Evolutionary conservation across 2,113 vertebrate genomes (phyloP).

Genomic region (Rallus limicola): DNA sequence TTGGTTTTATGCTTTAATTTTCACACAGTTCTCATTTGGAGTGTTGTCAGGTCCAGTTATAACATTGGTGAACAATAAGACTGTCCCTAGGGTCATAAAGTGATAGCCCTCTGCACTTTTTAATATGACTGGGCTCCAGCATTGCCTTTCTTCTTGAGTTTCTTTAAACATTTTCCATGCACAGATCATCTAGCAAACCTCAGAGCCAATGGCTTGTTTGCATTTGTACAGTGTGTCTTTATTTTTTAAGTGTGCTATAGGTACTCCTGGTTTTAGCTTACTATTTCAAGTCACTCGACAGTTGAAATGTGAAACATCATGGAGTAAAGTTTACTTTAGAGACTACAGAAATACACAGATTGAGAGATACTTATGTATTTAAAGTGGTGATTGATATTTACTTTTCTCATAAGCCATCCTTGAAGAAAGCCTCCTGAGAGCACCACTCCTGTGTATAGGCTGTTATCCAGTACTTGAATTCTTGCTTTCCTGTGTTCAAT

Average conservation of each 20-base stretch:
- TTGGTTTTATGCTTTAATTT: neutral
- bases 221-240: neutral
- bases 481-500: neutral
- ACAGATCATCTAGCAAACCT: neutral
- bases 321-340: neutral
- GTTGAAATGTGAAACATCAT: neutral
- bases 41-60: neutral
- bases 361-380: neutral
- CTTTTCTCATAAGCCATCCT: neutral
- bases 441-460: neutral
- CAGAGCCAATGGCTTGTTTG: neutral
- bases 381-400: neutral
- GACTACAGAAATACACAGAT: neutral
- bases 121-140: neutral
- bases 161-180: neutral
- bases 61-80: neutral
- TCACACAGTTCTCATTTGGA: neutral
- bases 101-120: neutral
- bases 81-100: neutral
- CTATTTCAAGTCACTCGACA: neutral
- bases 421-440: neutral
- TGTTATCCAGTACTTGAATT: neutral
- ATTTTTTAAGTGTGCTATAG: neutral
- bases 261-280: neutral
- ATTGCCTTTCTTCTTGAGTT: neutral